phyloP scores from a whole-genome alignment of 2,888 invertebrate genomes.

The Agriopis aurantiaria region DNA sequence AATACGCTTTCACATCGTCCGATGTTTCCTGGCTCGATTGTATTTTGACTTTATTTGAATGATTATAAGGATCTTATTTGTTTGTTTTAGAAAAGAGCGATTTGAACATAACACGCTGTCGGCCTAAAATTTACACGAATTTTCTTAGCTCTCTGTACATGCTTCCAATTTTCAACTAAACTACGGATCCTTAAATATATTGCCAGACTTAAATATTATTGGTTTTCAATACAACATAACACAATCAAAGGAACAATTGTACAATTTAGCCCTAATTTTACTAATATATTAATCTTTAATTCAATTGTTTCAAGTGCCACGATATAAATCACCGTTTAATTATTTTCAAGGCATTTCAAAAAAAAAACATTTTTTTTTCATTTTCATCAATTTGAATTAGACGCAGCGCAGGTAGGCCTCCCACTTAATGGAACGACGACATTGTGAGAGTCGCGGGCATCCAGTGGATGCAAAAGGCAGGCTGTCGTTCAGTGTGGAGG shows the following conservation, averaged over 20 bases:
- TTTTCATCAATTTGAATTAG: too few relatives aligned
- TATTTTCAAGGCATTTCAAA: conserved; percentile 4
- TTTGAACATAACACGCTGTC: background rate
- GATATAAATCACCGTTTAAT: background rate
- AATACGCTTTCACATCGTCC: background rate
- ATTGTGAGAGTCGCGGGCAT: too few relatives aligned
- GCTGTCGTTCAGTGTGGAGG: too few relatives aligned
- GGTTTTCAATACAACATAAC: conserved; percentile 1
- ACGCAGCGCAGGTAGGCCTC: too few relatives aligned
- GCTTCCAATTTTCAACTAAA: conserved; percentile 4
- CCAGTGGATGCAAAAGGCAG: too few relatives aligned
- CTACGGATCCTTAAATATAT: conserved; percentile 3
- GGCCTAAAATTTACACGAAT: background rate
- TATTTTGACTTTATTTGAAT: background rate
- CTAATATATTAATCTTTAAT: conserved; percentile 4
- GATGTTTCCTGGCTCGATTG: background rate
- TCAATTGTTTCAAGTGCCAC: background rate
- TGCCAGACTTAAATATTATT: background rate
- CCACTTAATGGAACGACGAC: too few relatives aligned
- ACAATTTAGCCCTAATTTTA: background rate
- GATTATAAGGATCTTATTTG: too few relatives aligned
- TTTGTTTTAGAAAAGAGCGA: background rate
- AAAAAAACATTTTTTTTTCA: conserved; percentile 3
- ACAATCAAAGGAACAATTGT: conserved; percentile 3
- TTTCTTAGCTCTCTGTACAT: background rate